Evolutionary conservation across 2,888 invertebrate genomes (phyloP), one percentile per base, ranked within the genome.

Genomic region (Leptura quadrifasciata): DNA sequence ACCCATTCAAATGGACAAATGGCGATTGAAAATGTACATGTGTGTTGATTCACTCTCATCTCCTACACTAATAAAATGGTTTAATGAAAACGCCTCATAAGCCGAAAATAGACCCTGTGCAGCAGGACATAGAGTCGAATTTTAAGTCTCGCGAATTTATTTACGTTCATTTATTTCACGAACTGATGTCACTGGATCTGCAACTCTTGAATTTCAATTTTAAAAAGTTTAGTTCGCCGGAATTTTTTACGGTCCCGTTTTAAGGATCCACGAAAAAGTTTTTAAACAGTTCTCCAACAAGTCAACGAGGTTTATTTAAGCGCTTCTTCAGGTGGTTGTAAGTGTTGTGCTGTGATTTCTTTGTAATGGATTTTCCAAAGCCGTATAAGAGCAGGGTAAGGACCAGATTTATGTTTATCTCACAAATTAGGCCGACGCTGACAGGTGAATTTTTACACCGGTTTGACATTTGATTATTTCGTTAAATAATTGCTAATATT

Each of bases 51-150:
- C 85, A 84, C 78, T 79, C 76, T 75, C 84, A 80, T 86, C 84
- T 85, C 86, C 84, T 86, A 85, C 85, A 85, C 84, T 79, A 83
- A 84, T 84, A 83, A 84, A 85, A 83, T 77, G 67, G 75, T 65
- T 76, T 79, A 79, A 80, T 82, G 81, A 78, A 76, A 79, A 72
- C 71, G 74, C 31, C 54, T 67, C 70, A 18, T 61, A 55, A 20
- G 58, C 69, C 64, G 68, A 80, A 82, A 78, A 78, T 81, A 77
- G 74, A 77, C 80, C 78, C 79, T 80, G 79, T 81, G 74, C 71
- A 75, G 74, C 64, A 54, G 63, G 68, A 39, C 77, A 78, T 82
- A 81, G 72, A 67, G 80, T 63, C 75, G 68, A 73, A 24, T 39
- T 54, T 60, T 3, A 20, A 15, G 60, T 64, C 60, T 57, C 76